Evolutionary conservation across 1,140 invertebrate genomes (phyloP), one percentile per base, ranked within the genome.

Genomic region (Lasioglossum albipes): DNA sequence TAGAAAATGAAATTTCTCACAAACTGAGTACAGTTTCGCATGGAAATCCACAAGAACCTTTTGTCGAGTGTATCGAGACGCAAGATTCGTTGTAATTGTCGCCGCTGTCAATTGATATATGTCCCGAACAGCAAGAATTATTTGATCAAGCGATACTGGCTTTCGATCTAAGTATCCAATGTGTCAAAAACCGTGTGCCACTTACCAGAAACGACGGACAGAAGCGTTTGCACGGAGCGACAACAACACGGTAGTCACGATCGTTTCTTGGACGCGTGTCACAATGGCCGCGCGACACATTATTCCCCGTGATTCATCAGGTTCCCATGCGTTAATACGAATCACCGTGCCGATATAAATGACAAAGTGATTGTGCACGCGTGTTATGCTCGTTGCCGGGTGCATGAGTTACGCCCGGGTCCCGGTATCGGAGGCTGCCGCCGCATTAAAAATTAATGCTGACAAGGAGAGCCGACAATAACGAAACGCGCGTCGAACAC

Each of bases 261-360:
- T 41, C n/a, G n/a, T 31, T 65, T 16, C 45, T 75, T 52, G 62
- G 16, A n/a, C 67, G 62, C 67, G 18, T 41, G 67, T 64, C 22
- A 13, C 68, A 27, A 78, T 27, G 27, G 36, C 31, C 41, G n/a
- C 16, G 9, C 31, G 59, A 73, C 59, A 73, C 69, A 31, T 72
- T 79, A 65, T 42, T 65, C 45, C 12, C 31, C 61, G 45, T 72
- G 76, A 79, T 79, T 72, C 69, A 79, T 79, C 76, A 41, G 45
- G 61, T 79, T 79, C 59, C 36, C 69, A 65, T 36, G 66, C 27
- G 9, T 12, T 12, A 64, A 71, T 22, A 36, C 52, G 57, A 78
- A 59, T 61, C 65, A 22, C 36, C 20, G 36, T 18, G 36, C 27
- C 22, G 42, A 67, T 76, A 36, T 54, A 69, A 76, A 59, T 71